Base-by-base conservation (phyloP, 2,888 invertebrate species). In the Archaeoteleia sp. region DNA sequence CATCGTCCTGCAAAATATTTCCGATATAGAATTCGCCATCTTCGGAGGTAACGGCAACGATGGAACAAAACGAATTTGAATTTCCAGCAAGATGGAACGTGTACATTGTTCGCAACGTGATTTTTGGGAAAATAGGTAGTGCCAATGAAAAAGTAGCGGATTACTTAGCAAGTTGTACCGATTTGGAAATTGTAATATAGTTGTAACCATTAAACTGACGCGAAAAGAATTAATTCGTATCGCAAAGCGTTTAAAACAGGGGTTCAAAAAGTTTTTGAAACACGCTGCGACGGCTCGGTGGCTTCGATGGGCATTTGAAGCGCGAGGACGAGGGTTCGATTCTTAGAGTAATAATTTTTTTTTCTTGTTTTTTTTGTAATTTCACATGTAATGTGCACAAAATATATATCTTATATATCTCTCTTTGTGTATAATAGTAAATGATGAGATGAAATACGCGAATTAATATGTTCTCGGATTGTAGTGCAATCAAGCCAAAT, bases 1-100 rank as follows among this genome's bases (percentile, higher is more conserved):
- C 61, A 67, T 57, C 60, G 48, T 66, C 66, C 54, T 39, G 54
- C 43, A 34, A 46, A 43, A 61, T 67, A 53, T 67, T 61, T 55
- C 55, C 67, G 49, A 61, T 61, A 63, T 40, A 49, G 49, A 63
- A 63, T 63, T 63, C 25, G 37, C 37, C 55, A 55, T 25, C 54
- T 62, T 62, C 37, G 48, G 25, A 27, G 29, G 23, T 23, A 23
- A 23, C 23, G 3, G 23, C 27, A n/a, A 27, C 53, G 15, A 9
- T 9, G 45, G 43, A 54, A 42, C 54, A 48, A 40, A 62, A 48
- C n/a, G n/a, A n/a, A n/a, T n/a, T n/a, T 48, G 46, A 62, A 62
- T 54, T 54, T 37, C 40, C 46, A 39, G 20, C 29, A 17, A 34
- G 45, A 37, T 35, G 42, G 46, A 48, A 39, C 30, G 34, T 42